Evolutionary conservation across 2,113 vertebrate genomes (phyloP).

Genomic region (Marcusenius ussheri): DNA sequence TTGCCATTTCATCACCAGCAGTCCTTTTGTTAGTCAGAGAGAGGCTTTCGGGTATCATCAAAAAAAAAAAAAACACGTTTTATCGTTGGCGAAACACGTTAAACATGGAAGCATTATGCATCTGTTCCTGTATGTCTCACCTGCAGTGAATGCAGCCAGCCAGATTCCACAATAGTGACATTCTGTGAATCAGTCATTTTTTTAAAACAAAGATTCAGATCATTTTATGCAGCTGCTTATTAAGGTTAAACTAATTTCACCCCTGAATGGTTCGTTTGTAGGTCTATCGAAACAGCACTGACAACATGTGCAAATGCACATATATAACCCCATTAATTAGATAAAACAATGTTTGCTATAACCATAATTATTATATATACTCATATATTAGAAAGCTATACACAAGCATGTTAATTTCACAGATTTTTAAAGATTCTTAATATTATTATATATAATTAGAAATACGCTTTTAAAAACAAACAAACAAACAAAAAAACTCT

Average conservation of each 20-base stretch:
- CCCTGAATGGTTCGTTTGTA: slow-evolving; percentile 38
- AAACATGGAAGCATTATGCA: background rate
- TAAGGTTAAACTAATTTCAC: slow-evolving; percentile 18
- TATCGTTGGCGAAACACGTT: slow-evolving; percentile 6
- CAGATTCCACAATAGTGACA: slow-evolving; percentile 51
- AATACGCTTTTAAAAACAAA: slow-evolving; percentile 77
- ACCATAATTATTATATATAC: slow-evolving; percentile 68
- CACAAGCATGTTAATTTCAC: slow-evolving; percentile 90
- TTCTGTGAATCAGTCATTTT: slow-evolving; percentile 47
- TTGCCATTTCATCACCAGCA: background rate
- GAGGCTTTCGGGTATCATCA: background rate
- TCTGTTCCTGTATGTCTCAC: slow-evolving; percentile 37
- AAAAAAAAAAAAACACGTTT: slow-evolving; percentile 5
- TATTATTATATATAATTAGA: slow-evolving; percentile 81
- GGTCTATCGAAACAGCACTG: slow-evolving; percentile 35
- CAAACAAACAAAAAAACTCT: slow-evolving; percentile 62
- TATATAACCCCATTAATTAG: slow-evolving; percentile 81
- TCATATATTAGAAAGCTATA: slow-evolving; percentile 76
- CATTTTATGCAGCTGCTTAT: slow-evolving; percentile 8
- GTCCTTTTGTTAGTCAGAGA: background rate
- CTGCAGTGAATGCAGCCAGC: slow-evolving; percentile 67
- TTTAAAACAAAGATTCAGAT: slow-evolving; percentile 39
- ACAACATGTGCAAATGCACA: slow-evolving; percentile 65
- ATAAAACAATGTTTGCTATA: slow-evolving; percentile 81
- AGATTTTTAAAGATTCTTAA: slow-evolving; percentile 85